Conservation (phyloP, 2,797 vertebrate genomes). For the Heliangelus exortis region DNA sequence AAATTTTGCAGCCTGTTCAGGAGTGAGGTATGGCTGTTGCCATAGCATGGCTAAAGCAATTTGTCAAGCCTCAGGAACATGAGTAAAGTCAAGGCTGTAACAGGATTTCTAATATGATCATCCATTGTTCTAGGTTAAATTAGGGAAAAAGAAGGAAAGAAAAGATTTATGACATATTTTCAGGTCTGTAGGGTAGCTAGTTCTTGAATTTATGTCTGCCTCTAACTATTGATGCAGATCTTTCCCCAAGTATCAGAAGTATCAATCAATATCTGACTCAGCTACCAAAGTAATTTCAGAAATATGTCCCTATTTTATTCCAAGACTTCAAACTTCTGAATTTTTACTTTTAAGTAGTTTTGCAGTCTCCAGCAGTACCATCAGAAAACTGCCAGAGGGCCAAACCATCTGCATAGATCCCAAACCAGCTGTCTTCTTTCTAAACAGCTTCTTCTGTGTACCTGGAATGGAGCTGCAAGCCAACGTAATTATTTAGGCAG, state of each 20-base stretch:
- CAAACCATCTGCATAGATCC: background rate
- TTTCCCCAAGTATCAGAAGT: background rate
- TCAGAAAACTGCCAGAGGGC: background rate
- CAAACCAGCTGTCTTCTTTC: background rate
- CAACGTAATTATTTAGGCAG: background rate
- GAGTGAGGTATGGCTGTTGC: slow-evolving; percentile 10
- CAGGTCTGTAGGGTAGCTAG: background rate
- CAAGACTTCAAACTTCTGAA: background rate
- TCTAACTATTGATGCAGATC: background rate
- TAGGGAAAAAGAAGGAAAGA: background rate
- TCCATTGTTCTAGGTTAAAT: slow-evolving; percentile 14
- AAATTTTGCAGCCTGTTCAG: slow-evolving; percentile 3
- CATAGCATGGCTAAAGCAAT: background rate
- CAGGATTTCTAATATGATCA: background rate
- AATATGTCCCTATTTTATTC: background rate
- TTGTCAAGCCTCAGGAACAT: background rate
- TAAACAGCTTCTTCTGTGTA: background rate
- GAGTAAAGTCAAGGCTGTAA: background rate
- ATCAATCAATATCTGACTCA: slow-evolving; percentile 1
- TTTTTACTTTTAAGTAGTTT: background rate
- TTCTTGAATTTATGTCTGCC: background rate
- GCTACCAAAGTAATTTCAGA: background rate
- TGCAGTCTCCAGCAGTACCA: background rate
- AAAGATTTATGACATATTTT: background rate
- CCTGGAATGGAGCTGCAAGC: background rate